Evolutionary conservation across 1,140 invertebrate species (phyloP).

Genomic region (Plodia interpunctella): DNA sequence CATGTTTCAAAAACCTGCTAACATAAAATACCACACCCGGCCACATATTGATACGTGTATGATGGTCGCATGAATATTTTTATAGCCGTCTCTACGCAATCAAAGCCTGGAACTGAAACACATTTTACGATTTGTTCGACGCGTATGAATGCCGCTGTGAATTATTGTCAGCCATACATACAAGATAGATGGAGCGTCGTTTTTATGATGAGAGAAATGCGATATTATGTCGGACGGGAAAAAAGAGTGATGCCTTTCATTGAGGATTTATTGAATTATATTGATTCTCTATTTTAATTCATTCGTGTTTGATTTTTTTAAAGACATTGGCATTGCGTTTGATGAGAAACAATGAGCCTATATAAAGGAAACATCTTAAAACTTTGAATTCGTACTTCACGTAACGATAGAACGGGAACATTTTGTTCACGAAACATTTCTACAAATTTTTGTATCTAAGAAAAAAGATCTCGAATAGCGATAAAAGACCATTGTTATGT

Average conservation of each 20-base stretch:
- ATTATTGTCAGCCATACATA: conserved; percentile 40
- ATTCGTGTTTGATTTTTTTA: neutral
- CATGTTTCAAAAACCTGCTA: neutral
- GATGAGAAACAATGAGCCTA: too few species aligned
- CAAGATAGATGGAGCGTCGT: conserved; percentile 31
- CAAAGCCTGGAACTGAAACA: conserved; percentile 22
- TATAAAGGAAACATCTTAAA: too few species aligned
- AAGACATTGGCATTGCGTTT: too few species aligned
- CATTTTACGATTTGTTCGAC: conserved; percentile 46
- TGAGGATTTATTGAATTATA: conserved; percentile 41
- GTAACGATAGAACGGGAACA: too few species aligned
- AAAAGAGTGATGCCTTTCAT: conserved; percentile 41
- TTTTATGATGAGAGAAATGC: conserved; percentile 41
- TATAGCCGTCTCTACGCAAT: neutral
- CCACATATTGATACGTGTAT: neutral
- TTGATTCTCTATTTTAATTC: neutral
- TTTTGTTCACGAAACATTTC: too few species aligned
- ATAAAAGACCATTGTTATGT: too few species aligned
- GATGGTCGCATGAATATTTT: neutral
- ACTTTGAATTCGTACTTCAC: too few species aligned
- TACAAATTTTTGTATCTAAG: too few species aligned
- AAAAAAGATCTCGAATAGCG: too few species aligned
- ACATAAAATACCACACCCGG: neutral
- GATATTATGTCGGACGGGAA: conserved; percentile 38
- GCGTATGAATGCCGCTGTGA: conserved; percentile 44